A percentile compares a stretch with the other conserved stretches of the same genome.
phyloP scores from a whole-genome alignment of 2,113 vertebrate genomes.

The Hippocampus mohnikei region DNA sequence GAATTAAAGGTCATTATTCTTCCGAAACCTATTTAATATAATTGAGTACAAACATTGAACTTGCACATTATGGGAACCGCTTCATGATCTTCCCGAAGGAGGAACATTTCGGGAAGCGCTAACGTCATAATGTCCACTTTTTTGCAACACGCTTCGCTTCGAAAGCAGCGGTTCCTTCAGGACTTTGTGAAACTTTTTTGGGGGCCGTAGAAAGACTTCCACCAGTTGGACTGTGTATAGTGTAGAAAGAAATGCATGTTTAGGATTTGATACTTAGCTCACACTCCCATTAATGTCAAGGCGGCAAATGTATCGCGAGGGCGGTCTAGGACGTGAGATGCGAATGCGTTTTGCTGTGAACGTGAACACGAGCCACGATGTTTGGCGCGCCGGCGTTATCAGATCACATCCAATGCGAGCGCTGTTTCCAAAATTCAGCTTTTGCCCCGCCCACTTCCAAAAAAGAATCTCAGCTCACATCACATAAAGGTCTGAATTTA shows the following conservation, averaged over 20 bases:
- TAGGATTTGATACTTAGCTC: conserved; percentile 49
- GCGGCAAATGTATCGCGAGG: conserved; percentile 17
- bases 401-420: background rate
- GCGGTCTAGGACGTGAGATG: conserved; percentile 9
- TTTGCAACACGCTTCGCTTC: conserved; percentile 17
- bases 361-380: background rate
- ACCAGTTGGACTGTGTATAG: conserved; percentile 45
- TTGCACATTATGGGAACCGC: background rate
- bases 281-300: conserved; percentile 18
- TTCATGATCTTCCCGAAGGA: background rate
- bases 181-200: conserved; percentile 35
- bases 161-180: conserved; percentile 6
- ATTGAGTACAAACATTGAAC: background rate
- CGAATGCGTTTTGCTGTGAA: conserved; percentile 36
- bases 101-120: background rate
- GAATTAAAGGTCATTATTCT: background rate
- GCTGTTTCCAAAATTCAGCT: background rate
- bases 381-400: background rate
- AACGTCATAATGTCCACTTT: background rate
- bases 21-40: background rate
- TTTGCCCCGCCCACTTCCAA: background rate
- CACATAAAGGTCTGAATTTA: background rate
- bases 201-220: conserved; percentile 19
- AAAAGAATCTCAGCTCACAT: background rate
- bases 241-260: conserved; percentile 65